phyloP scores from a whole-genome alignment of 2,797 vertebrate genomes.

The Phalanger gymnotis region DNA sequence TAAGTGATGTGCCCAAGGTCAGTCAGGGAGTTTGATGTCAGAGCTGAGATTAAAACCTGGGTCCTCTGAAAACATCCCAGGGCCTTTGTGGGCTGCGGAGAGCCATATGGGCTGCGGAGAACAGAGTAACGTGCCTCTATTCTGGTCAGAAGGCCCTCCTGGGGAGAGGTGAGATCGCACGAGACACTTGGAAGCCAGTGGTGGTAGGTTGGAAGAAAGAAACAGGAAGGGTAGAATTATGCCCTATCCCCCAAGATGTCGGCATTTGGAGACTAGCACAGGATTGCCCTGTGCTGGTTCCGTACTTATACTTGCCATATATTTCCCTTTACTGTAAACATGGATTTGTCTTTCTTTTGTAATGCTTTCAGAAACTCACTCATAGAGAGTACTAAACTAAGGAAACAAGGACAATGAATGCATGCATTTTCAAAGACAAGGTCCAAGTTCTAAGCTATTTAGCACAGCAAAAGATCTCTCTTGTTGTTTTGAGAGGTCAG shows the following conservation, averaged over 20 bases:
- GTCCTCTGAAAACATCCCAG: neutral
- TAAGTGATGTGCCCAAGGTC: neutral
- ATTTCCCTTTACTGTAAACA: slow-evolving; percentile 10
- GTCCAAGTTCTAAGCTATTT: slow-evolving; percentile 55
- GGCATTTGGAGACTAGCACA: neutral
- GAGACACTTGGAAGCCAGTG: neutral
- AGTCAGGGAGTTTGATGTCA: neutral
- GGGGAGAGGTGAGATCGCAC: neutral
- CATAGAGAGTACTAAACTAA: slow-evolving; percentile 6
- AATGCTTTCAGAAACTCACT: neutral
- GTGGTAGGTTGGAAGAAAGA: neutral
- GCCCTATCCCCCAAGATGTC: neutral
- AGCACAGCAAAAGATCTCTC: slow-evolving; percentile 10
- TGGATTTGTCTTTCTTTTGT: slow-evolving; percentile 3
- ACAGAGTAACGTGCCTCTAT: neutral
- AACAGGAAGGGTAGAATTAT: neutral
- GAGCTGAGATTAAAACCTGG: neutral
- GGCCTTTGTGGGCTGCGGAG: neutral
- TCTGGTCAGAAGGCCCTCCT: neutral
- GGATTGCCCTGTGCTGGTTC: neutral
- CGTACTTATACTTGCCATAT: neutral
- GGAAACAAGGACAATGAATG: neutral
- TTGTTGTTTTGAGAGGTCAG: slow-evolving; percentile 35
- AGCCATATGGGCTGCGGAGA: neutral
- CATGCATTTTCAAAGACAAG: slow-evolving; percentile 45